Evolutionary conservation across 2,888 invertebrate species (phyloP).

Genomic region (Tetanocera ferruginea): DNA sequence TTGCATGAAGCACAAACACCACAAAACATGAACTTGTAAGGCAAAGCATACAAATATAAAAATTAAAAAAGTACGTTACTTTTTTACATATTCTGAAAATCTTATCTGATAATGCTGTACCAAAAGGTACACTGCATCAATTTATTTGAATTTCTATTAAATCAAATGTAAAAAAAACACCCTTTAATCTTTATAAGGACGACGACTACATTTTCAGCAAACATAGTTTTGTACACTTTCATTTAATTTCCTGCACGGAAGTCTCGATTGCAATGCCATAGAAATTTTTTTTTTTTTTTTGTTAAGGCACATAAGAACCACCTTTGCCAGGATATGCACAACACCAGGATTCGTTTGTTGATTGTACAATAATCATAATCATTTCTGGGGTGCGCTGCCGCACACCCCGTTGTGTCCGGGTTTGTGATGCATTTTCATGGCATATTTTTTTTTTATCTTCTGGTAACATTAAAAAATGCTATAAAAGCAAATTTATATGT

Average conservation of each 20-base stretch:
- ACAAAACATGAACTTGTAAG: neutral
- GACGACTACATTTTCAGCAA: neutral
- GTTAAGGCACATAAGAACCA: conserved; percentile 17
- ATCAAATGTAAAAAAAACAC: neutral
- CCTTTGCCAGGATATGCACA: neutral
- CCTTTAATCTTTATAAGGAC: neutral
- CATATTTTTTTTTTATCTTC: neutral
- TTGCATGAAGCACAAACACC: neutral
- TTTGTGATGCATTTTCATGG: neutral
- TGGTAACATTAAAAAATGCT: neutral
- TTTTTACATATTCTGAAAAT: conserved; percentile 10
- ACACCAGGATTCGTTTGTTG: conserved; percentile 12
- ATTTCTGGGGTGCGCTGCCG: neutral
- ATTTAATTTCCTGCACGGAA: conserved; percentile 34
- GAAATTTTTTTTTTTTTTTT: neutral
- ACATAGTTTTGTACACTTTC: conserved; percentile 31
- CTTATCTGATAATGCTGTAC: neutral
- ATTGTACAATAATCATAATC: conserved; percentile 26
- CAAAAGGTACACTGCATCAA: neutral
- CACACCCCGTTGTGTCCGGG: neutral
- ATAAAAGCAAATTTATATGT: neutral
- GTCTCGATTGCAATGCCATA: neutral
- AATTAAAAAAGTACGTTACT: conserved; percentile 26
- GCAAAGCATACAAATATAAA: neutral
- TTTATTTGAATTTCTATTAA: too few species aligned